phyloP scores from a whole-genome alignment of 2,888 invertebrate genomes.

The Luffia ferchaultella region DNA sequence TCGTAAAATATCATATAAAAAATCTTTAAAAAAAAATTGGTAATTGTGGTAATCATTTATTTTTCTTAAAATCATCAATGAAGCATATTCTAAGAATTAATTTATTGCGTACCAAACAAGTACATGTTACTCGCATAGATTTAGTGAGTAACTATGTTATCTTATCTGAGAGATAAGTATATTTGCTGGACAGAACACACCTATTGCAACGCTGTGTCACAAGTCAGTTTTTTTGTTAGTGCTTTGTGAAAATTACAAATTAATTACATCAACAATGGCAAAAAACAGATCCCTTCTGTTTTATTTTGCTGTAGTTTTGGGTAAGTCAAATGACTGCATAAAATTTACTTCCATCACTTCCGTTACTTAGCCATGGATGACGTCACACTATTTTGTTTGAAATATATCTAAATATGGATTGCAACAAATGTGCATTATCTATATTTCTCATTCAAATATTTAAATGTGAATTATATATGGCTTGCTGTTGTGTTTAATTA shows the following conservation, averaged over 20 bases:
- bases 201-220: slow-evolving; percentile 31
- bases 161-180: slow-evolving; percentile 32
- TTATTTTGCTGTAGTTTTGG: slow-evolving; percentile 58
- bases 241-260: slow-evolving; percentile 16
- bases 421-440: too few species aligned
- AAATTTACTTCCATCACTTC: neutral
- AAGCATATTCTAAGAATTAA: neutral
- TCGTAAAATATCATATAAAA: neutral
- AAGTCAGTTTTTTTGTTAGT: slow-evolving; percentile 19
- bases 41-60: neutral
- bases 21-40: neutral
- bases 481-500: too few species aligned
- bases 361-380: too few species aligned
- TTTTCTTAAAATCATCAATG: neutral
- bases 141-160: slow-evolving; percentile 21
- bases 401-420: too few species aligned
- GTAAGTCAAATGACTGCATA: slow-evolving; percentile 31
- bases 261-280: slow-evolving; percentile 36
- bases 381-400: too few species aligned
- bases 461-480: too few species aligned
- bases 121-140: neutral
- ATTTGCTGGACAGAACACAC: slow-evolving; percentile 29
- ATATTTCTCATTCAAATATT: too few species aligned
- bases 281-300: slow-evolving; percentile 45
- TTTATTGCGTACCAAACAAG: neutral